A percentile compares a stretch with the other conserved stretches of the same genome.
These are phyloP conservation scores for Papilio machaon DNA, from an alignment of 1,140 invertebrate genomes.

Conservation along the genomic window DNA sequence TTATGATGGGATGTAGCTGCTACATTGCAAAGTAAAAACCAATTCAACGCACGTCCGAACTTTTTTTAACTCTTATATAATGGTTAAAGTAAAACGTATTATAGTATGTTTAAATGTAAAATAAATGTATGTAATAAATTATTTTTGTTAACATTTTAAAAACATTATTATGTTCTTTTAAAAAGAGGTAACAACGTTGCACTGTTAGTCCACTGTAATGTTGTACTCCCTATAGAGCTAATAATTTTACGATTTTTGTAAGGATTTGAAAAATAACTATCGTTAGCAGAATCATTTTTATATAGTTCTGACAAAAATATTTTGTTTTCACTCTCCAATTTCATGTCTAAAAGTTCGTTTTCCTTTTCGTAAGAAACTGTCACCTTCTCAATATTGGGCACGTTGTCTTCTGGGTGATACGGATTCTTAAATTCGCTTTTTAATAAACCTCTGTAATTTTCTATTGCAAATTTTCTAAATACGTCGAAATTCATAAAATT, in stretches of 20 bases:
- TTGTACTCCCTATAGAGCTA: background rate
- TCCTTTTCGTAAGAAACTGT: background rate
- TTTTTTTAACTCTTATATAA: background rate
- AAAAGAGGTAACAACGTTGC: constrained; percentile 9
- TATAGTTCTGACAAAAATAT: background rate
- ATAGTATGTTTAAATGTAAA: background rate
- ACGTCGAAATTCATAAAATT: constrained; percentile 18
- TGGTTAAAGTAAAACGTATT: background rate
- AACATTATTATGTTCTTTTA: background rate
- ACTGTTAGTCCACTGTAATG: background rate
- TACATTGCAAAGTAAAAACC: no score
- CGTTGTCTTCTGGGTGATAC: constrained; percentile 25
- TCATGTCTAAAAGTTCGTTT: constrained; percentile 22
- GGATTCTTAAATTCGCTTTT: constrained; percentile 14
- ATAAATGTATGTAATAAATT: background rate
- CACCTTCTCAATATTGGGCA: background rate
- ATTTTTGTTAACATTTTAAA: background rate
- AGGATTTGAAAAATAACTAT: background rate
- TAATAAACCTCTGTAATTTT: constrained; percentile 15
- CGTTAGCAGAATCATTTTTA: background rate
- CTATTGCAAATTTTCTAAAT: constrained; percentile 28
- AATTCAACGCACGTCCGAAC: background rate
- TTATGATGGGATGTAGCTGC: no score
- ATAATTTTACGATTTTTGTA: constrained; percentile 18
- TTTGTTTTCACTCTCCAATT: constrained; percentile 25